Conservation (phyloP, 2,797 vertebrate species). For the Microhierax caerulescens region DNA sequence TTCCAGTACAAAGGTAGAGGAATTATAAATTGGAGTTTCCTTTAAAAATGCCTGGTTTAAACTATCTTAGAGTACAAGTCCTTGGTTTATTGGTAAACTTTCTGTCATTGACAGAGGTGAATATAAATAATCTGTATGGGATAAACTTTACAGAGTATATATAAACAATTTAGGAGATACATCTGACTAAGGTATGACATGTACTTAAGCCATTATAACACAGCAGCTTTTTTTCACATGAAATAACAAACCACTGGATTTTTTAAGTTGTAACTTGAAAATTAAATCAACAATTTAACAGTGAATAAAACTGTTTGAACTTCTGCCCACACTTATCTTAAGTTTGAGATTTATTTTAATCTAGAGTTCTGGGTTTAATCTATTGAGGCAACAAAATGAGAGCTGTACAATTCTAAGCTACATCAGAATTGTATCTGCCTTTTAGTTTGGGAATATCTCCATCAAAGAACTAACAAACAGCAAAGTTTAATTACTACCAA, state of each 20-base stretch:
- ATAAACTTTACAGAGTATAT: not conserved
- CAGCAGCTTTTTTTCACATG: not conserved
- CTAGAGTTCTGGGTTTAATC: not conserved
- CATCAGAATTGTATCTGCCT: not conserved
- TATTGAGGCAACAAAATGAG: not conserved
- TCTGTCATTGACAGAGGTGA: not conserved
- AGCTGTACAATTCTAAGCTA: not conserved
- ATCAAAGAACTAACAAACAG: not conserved
- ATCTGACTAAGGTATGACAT: not conserved
- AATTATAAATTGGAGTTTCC: not conserved
- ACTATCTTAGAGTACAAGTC: not conserved
- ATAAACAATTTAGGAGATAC: not conserved
- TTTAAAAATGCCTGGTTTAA: not conserved
- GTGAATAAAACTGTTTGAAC: not conserved
- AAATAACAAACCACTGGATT: not conserved
- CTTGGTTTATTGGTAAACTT: not conserved
- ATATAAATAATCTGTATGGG: not conserved
- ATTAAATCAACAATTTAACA: not conserved
- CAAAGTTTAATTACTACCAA: not conserved
- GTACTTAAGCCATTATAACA: not conserved
- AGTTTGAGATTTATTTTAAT: not conserved
- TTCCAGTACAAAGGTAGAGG: conserved; percentile 29
- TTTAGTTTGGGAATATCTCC: not conserved
- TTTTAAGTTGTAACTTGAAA: not conserved
- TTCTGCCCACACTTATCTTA: not conserved